Conservation (phyloP, 1,140 invertebrate genomes). For the Trypoxylus dichotomus region DNA sequence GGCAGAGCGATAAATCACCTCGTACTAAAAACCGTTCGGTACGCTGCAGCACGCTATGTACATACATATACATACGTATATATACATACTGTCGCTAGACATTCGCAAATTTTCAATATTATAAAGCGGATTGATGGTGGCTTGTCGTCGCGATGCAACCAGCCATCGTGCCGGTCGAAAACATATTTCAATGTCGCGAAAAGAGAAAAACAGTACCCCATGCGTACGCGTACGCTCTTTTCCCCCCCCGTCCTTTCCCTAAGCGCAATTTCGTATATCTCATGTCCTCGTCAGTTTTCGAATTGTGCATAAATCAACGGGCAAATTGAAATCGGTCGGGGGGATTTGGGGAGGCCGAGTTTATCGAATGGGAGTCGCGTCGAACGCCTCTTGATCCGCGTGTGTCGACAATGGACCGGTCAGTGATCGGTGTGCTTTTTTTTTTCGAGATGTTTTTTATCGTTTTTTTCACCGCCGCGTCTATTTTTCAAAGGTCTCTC, state of each 20-base stretch:
- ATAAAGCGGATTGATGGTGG: conserved; percentile 1
- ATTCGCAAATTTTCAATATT: conserved; percentile 5
- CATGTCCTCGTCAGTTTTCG: neutral
- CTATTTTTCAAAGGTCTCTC: too few relatives aligned
- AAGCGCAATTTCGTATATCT: too few relatives aligned
- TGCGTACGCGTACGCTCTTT: neutral
- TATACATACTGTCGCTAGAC: neutral
- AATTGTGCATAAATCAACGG: conserved; percentile 5
- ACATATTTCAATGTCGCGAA: neutral
- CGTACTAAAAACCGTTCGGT: neutral
- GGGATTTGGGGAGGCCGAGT: neutral
- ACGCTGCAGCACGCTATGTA: too few relatives aligned
- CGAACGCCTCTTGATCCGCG: too few relatives aligned
- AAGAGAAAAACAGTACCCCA: neutral
- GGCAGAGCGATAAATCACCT: neutral
- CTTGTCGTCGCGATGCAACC: neutral
- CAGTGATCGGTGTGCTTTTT: too few relatives aligned
- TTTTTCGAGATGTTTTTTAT: too few relatives aligned
- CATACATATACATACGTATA: too few relatives aligned
- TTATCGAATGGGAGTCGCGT: too few relatives aligned
- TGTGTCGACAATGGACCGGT: too few relatives aligned
- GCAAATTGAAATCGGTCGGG: conserved; percentile 12
- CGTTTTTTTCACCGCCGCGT: too few relatives aligned
- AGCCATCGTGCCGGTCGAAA: too few relatives aligned
- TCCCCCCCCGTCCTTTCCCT: too few relatives aligned